A percentile compares a stretch with the other conserved stretches of the same genome.
Conservation (phyloP, 2,888 invertebrate genomes). For the Lithophane socia region DNA sequence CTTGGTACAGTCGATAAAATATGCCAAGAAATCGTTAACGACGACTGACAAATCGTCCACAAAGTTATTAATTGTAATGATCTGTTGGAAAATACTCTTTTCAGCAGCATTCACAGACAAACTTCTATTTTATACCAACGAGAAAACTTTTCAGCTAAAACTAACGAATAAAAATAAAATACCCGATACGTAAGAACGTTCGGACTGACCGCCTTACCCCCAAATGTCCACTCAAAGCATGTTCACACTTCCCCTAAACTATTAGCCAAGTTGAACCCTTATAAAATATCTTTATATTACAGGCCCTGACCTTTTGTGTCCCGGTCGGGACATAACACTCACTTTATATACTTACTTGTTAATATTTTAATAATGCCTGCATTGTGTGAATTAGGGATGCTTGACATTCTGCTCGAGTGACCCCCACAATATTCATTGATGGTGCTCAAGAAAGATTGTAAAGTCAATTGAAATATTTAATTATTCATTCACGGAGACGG, state of each 20-base stretch:
- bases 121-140: background rate
- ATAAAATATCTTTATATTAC: conserved; percentile 70
- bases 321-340: conserved; percentile 40
- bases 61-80: background rate
- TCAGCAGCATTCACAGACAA: background rate
- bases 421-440: conserved; percentile 28
- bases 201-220: conserved; percentile 40
- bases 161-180: conserved; percentile 47
- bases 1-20: background rate
- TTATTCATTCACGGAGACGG: conserved; percentile 26
- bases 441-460: conserved; percentile 23
- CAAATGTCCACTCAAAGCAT: conserved; percentile 53
- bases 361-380: conserved; percentile 62
- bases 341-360: conserved; percentile 60
- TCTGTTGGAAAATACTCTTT: background rate
- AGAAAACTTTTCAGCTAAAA: conserved; percentile 37
- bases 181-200: conserved; percentile 29
- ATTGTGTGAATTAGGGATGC: conserved; percentile 48
- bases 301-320: conserved; percentile 61
- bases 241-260: conserved; percentile 66
- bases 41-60: background rate
- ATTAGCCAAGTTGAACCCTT: conserved; percentile 69
- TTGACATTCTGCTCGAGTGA: conserved; percentile 40
- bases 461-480: conserved; percentile 40
- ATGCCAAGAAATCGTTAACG: background rate